Percentiles rank a stretch among this genome's conserved stretches.
Conservation (phyloP, 2,888 invertebrate species). For the Chalcosyrphus nemorum region DNA sequence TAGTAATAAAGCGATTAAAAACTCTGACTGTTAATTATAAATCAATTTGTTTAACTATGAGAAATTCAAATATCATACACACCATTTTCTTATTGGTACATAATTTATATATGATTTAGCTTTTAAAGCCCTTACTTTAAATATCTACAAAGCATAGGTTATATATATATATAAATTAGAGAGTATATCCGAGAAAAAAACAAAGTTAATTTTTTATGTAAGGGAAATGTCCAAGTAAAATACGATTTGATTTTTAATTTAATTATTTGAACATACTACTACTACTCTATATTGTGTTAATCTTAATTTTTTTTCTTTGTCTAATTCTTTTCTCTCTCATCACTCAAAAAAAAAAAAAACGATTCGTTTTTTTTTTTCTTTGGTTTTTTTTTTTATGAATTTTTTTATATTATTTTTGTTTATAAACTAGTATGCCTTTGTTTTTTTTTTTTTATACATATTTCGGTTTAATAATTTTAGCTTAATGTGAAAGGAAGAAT, state of each 20-base stretch:
- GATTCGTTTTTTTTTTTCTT: slow-evolving; percentile 35
- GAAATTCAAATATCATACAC: slow-evolving; percentile 73
- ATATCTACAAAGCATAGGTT: slow-evolving; percentile 71
- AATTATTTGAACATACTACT: slow-evolving; percentile 67
- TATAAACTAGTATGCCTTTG: slow-evolving; percentile 50
- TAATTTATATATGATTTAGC: slow-evolving; percentile 74
- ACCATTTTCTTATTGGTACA: slow-evolving; percentile 73
- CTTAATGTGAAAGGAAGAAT: slow-evolving; percentile 55
- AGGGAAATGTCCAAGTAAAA: slow-evolving; percentile 75
- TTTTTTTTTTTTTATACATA: too few species aligned
- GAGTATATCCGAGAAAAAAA: slow-evolving; percentile 66
- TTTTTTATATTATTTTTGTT: slow-evolving; percentile 13
- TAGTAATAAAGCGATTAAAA: slow-evolving; percentile 76
- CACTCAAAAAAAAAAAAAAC: slow-evolving; percentile 51
- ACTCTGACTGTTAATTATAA: slow-evolving; percentile 82
- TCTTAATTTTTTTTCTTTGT: slow-evolving; percentile 55
- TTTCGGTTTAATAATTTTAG: slow-evolving; percentile 69
- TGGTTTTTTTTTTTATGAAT: too few species aligned
- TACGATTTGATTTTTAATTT: slow-evolving; percentile 73
- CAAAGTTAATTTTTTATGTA: slow-evolving; percentile 72
- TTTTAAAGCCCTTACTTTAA: slow-evolving; percentile 74
- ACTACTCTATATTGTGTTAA: slow-evolving; percentile 64
- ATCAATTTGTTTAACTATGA: slow-evolving; percentile 80
- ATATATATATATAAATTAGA: too few species aligned
- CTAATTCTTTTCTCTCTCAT: slow-evolving; percentile 60